Base-by-base conservation (phyloP, 2,113 vertebrate species). In the Ginglymostoma cirratum region DNA sequence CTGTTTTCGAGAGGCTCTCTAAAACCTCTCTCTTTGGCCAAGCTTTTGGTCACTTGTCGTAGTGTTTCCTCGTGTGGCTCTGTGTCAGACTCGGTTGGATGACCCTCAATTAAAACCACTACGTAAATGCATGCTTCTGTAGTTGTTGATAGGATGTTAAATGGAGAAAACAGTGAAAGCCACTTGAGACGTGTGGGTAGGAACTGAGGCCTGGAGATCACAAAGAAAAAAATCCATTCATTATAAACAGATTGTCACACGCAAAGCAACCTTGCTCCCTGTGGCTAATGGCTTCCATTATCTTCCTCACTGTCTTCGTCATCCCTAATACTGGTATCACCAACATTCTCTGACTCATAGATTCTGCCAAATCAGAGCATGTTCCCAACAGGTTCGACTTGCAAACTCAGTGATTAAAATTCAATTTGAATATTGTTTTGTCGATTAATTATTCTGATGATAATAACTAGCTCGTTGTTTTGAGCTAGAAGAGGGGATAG, bases 381-480 rank as follows among this genome's bases (percentile, higher is more conserved):
- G 89, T 3, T 93, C 61, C 61, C 89, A 93, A 93, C n/a, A 66
- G 89, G 89, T 67, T 93, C 65, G 65, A 66, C 38, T 67, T 93
- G n/a, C 61, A 67, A 93, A 93, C 89, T 93, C 89, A 7, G 34
- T 72, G 94, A 72, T 72, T 95, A 72, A 95, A 95, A 76, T 24
- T 72, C 72, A 76, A 95, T 95, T 76, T 76, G 94, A 72, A 95
- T 76, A 52, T 72, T 52, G 69, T 65, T 95, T 70, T 90, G 67
- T 48, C 52, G 42, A 95, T 95, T 72, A 95, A 95, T 95, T 93
- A 52, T 95, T 70, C 94, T 95, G 52, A 48, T 72, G 72, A 76
- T 95, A 72, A 95, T 72, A 70, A 95, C 45, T 52, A 65, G 67
- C 45, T 48, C 67, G 17, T 24, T 72, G 67, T 72, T 45, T 95